Base-by-base conservation (phyloP, 2,113 vertebrate species). In the Cygnus atratus region DNA sequence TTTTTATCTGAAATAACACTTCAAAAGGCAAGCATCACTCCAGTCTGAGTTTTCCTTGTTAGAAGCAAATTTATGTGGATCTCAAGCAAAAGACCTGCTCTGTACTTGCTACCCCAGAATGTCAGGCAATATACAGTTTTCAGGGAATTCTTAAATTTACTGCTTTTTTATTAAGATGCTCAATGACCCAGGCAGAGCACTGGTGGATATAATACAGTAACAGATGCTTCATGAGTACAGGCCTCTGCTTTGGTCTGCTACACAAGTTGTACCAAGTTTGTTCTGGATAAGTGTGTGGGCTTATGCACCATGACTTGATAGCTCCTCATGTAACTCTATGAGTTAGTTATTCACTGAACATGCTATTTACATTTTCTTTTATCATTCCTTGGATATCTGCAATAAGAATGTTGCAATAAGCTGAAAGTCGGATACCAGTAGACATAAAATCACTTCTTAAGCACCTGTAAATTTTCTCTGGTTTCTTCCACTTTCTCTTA, bases 391-490 rank as follows among this genome's bases (percentile, higher is more conserved):
- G 57, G 84, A 91, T 43, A 35, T 41, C 57, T 87, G 21, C 57
- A 81, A 31, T 46, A 73, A 77, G 13, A 50, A 21, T 16, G 25
- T 67, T 81, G 31, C 13, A 78, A 25, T 67, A 95, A 72, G 13
- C 43, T 78, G 62, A 48, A 52, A 93, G 59, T 81, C 72, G 67
- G 68, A 68, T 87, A 65, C 25, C 43, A 12, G 57, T 46, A 87
- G 88, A 74, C 73, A 52, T 81, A 89, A 94, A 93, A 95, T 88
- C 76, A 57, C 37, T 91, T 58, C 52, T 81, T 78, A 78, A 92
- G 20, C 35, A 82, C 58, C 24, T 71, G 15, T 72, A 48, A 81
- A 68, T 93, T 90, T 94, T 82, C 26, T 10, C 26, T 61, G 11
- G 4, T 87, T 88, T 94, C 37, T 77, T 78, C 61, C 17, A 43